Conservation (phyloP, 2,797 vertebrate genomes). For the Botia almorhae region DNA sequence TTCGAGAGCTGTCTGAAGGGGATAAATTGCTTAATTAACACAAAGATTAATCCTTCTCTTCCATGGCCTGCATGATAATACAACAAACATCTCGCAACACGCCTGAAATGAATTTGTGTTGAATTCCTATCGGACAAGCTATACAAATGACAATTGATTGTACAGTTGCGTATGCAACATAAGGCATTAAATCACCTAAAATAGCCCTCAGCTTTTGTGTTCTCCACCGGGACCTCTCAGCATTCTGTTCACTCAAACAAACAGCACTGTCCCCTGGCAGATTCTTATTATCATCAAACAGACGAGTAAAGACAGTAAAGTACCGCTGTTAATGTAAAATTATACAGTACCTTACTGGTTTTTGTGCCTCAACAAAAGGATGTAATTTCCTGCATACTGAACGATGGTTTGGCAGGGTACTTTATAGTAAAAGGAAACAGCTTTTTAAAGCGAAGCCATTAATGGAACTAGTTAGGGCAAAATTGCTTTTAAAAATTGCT, state of each 20-base stretch:
- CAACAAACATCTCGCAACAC: not conserved
- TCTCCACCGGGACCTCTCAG: slow-evolving; percentile 2
- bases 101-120: not conserved
- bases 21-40: slow-evolving; percentile 35
- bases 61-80: not conserved
- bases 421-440: not conserved
- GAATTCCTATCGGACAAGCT: not conserved
- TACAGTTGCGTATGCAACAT: not conserved
- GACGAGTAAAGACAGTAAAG: slow-evolving; percentile 17
- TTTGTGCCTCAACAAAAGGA: slow-evolving; percentile 1
- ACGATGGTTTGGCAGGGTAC: not conserved
- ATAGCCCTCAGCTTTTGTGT: not conserved
- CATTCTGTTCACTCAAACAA: slow-evolving; percentile 30
- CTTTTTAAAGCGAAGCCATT: not conserved
- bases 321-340: slow-evolving; percentile 22
- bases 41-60: not conserved
- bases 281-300: slow-evolving; percentile 39
- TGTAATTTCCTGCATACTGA: not conserved
- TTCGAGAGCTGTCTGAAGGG: slow-evolving; percentile 10
- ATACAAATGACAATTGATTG: not conserved
- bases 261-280: not conserved
- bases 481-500: not conserved
- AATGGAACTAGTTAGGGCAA: not conserved
- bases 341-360: not conserved
- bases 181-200: slow-evolving; percentile 8